A percentile compares a stretch with the other conserved stretches of the same genome.
These are phyloP conservation scores for Sminthurinus aureus DNA, from an alignment of 2,888 invertebrate genomes.

Conservation along the genomic window DNA sequence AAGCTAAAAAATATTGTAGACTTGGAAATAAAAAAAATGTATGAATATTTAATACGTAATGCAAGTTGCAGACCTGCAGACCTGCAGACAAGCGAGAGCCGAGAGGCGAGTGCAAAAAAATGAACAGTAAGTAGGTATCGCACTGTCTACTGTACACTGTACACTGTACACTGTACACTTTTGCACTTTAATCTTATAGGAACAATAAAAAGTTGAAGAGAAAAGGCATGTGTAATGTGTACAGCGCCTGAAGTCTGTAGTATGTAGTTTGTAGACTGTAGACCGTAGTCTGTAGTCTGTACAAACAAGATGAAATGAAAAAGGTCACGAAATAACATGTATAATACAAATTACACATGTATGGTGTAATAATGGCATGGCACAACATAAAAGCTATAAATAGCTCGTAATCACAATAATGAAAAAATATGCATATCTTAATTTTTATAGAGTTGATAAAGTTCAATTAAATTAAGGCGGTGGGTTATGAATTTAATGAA, in stretches of 20 bases:
- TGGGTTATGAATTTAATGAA: no score
- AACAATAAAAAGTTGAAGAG: slow-evolving; percentile 3
- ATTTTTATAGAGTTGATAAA: no score
- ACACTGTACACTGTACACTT: not conserved
- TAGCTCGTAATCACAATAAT: no score
- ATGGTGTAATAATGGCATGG: no score
- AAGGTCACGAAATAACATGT: not conserved
- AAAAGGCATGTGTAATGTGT: not conserved
- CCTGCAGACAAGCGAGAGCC: not conserved
- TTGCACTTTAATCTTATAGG: slow-evolving; percentile 1
- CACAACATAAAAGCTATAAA: no score
- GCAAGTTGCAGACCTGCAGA: not conserved
- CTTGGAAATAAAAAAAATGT: not conserved
- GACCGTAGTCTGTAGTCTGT: no score
- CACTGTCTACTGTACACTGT: not conserved
- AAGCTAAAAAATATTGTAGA: not conserved
- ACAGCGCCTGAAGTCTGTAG: no score
- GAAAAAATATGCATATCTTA: no score
- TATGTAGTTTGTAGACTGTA: no score
- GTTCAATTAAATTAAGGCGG: no score
- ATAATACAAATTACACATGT: no score
- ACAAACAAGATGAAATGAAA: not conserved
- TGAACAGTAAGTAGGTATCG: not conserved
- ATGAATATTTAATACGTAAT: not conserved
- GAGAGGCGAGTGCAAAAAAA: not conserved